These are phyloP conservation scores for Drosophila lacteicornis DNA, from an alignment of 1,140 invertebrate genomes.

Conservation along the genomic window DNA sequence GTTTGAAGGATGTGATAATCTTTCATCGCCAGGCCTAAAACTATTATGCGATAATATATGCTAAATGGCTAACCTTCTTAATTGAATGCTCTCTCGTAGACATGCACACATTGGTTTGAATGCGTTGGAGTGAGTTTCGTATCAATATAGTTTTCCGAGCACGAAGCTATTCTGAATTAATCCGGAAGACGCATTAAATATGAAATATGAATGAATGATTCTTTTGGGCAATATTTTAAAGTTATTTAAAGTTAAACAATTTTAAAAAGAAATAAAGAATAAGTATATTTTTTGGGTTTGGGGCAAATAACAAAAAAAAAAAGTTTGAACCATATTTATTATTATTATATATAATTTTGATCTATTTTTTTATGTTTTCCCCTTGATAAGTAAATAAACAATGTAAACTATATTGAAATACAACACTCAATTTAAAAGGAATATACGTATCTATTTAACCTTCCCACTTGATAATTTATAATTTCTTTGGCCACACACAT, in stretches of 20 bases:
- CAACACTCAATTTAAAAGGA: neutral
- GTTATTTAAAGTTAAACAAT: neutral
- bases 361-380: neutral
- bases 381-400: neutral
- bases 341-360: neutral
- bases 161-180: neutral
- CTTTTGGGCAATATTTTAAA: no score
- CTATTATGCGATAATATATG: conserved; percentile 58
- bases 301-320: no score
- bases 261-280: neutral
- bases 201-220: no score
- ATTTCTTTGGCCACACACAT: conserved; percentile 49
- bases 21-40: conserved; percentile 36
- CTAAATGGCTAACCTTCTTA: conserved; percentile 55
- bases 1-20: conserved; percentile 53
- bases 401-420: neutral
- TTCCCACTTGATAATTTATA: conserved; percentile 34
- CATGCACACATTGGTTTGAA: neutral
- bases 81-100: conserved; percentile 20
- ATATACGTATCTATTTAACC: conserved; percentile 11
- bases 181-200: neutral
- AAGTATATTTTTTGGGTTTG: no score
- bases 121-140: neutral
- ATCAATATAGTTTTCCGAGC: conserved; percentile 1
- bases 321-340: neutral